A percentile compares a stretch with the other conserved stretches of the same genome.
phyloP scores from a whole-genome alignment of 2,113 vertebrate species.

The Physeter macrocephalus region DNA sequence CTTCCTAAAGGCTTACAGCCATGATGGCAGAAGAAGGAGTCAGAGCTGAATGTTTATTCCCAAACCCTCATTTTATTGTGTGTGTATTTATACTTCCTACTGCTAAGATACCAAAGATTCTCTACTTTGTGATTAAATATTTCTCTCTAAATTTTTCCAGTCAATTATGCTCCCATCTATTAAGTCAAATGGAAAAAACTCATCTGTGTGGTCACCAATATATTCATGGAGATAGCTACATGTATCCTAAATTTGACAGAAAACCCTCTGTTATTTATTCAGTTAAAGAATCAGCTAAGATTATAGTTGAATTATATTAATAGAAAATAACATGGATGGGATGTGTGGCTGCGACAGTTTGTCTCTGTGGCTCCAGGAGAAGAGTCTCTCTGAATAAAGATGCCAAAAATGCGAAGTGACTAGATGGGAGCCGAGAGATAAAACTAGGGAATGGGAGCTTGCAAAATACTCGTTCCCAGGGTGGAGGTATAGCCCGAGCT shows the following conservation, averaged over 20 bases:
- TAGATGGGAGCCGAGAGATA: not conserved
- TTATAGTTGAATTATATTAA: not conserved
- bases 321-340: not conserved
- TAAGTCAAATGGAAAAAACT: not conserved
- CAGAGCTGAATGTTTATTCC: not conserved
- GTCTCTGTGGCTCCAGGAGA: not conserved
- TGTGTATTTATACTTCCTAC: not conserved
- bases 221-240: not conserved
- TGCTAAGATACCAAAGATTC: not conserved
- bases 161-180: not conserved
- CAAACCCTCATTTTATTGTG: not conserved
- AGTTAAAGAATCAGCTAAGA: not conserved
- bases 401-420: not conserved
- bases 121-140: not conserved
- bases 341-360: fast-evolving
- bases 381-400: not conserved
- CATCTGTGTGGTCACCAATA: not conserved
- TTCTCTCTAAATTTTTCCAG: not conserved
- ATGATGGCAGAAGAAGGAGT: not conserved
- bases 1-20: not conserved
- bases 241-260: not conserved
- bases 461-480: too few relatives aligned
- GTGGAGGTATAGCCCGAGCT: too few relatives aligned
- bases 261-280: not conserved
- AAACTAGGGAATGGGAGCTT: conserved; percentile 21